These are phyloP conservation scores for Drosophila diplacantha DNA, from an alignment of 2,888 invertebrate genomes.

Conservation along the genomic window DNA sequence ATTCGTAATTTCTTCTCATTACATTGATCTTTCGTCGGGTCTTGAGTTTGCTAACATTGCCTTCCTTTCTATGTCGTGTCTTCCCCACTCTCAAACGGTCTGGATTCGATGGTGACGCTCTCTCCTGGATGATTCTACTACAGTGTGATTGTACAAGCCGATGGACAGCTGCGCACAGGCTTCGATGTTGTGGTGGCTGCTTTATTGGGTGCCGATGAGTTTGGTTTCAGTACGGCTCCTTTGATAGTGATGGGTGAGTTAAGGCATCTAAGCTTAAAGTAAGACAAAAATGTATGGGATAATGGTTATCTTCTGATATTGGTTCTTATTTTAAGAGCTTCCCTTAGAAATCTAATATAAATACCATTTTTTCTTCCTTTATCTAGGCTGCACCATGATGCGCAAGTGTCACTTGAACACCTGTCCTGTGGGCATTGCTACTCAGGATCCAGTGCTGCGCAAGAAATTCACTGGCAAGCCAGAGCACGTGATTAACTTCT, in stretches of 20 bases:
- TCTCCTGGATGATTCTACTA: neutral
- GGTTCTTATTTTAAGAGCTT: too few relatives aligned
- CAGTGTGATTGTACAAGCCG: slow-evolving; percentile 96
- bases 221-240: slow-evolving; percentile 99
- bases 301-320: too few relatives aligned
- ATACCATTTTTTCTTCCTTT: neutral
- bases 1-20: slow-evolving; percentile 77
- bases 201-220: slow-evolving; percentile 97
- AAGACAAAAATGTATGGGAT: too few relatives aligned
- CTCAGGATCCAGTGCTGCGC: slow-evolving; percentile 96
- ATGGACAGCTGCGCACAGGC: slow-evolving; percentile 96
- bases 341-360: too few relatives aligned
- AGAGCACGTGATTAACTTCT: slow-evolving; percentile 97
- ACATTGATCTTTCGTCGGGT: slow-evolving; percentile 44
- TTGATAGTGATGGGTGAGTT: slow-evolving; percentile 91
- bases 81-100: slow-evolving; percentile 41
- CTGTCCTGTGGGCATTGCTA: slow-evolving; percentile 99
- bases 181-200: slow-evolving; percentile 98
- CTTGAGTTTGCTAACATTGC: slow-evolving; percentile 60
- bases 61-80: slow-evolving; percentile 71
- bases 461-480: slow-evolving; percentile 98
- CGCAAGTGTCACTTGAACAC: slow-evolving; percentile 99
- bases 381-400: slow-evolving; percentile 98
- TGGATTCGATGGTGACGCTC: slow-evolving; percentile 6
- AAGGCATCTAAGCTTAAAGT: neutral